A percentile compares a stretch with the other conserved stretches of the same genome.
Conservation (phyloP, 1,140 invertebrate species). For the Drosophila cardini region DNA sequence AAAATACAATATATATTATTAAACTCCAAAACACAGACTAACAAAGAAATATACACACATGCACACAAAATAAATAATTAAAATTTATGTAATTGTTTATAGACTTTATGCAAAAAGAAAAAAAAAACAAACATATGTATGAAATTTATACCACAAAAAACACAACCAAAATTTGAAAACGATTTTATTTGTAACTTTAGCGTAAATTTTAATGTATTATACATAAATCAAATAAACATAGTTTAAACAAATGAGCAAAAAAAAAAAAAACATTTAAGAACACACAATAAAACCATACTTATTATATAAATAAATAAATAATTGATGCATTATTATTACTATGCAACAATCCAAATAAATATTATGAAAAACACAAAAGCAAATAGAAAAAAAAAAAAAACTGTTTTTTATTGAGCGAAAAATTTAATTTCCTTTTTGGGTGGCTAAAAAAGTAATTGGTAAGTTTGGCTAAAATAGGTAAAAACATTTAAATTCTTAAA, state of each 20-base stretch:
- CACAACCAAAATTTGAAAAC: conserved; percentile 55
- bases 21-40: conserved; percentile 13
- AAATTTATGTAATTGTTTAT: conserved; percentile 61
- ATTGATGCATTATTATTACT: conserved; percentile 74
- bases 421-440: neutral
- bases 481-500: too few species aligned
- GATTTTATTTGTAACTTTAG: conserved; percentile 77
- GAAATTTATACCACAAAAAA: conserved; percentile 30
- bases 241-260: conserved; percentile 14
- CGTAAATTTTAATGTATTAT: conserved; percentile 78
- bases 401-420: neutral
- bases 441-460: too few species aligned
- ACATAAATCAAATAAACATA: conserved; percentile 46
- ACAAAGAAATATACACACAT: conserved; percentile 2
- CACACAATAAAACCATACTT: conserved; percentile 53
- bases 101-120: conserved; percentile 55
- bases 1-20: conserved; percentile 38
- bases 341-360: conserved; percentile 81
- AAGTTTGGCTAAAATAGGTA: too few species aligned
- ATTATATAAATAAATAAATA: conserved; percentile 68
- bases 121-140: conserved; percentile 28
- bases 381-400: conserved; percentile 21
- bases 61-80: conserved; percentile 54
- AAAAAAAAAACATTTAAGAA: conserved; percentile 42
- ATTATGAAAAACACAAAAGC: conserved; percentile 40